Evolutionary conservation across 1,140 invertebrate species (phyloP).

Genomic region (Planococcus citri): DNA sequence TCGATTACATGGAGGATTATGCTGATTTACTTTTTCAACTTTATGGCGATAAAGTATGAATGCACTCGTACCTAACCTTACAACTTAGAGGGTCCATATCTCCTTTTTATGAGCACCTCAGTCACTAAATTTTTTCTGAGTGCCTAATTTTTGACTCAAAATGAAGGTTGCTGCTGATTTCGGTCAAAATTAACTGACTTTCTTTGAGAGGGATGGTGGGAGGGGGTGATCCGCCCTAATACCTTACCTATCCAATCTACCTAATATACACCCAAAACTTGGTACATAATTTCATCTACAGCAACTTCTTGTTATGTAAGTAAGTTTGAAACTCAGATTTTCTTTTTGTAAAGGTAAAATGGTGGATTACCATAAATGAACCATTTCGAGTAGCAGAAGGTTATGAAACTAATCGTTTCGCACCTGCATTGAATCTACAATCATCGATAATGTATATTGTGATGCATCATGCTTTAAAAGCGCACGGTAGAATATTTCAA

Average conservation of each 20-base stretch:
- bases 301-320: too few species aligned
- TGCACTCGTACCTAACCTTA: background rate
- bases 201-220: too few species aligned
- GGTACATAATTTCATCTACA: too few species aligned
- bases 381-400: slow-evolving; percentile 50
- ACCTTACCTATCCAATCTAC: background rate
- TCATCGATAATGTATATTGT: slow-evolving; percentile 44
- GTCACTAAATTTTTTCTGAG: too few species aligned
- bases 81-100: too few species aligned
- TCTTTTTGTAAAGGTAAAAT: slow-evolving; percentile 39
- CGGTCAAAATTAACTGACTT: too few species aligned
- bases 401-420: slow-evolving; percentile 38
- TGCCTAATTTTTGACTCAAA: too few species aligned
- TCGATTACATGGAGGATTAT: slow-evolving; percentile 43
- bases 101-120: too few species aligned
- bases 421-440: slow-evolving; percentile 37
- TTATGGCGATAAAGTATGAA: slow-evolving; percentile 37
- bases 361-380: slow-evolving; percentile 61
- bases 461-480: slow-evolving; percentile 46
- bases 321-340: too few species aligned
- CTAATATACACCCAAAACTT: too few species aligned
- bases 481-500: slow-evolving; percentile 49
- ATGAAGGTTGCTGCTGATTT: too few species aligned
- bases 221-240: too few species aligned
- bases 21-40: slow-evolving; percentile 38